These are phyloP conservation scores for Fopius arisanus DNA, from an alignment of 1,140 invertebrate genomes.

Conservation along the genomic window DNA sequence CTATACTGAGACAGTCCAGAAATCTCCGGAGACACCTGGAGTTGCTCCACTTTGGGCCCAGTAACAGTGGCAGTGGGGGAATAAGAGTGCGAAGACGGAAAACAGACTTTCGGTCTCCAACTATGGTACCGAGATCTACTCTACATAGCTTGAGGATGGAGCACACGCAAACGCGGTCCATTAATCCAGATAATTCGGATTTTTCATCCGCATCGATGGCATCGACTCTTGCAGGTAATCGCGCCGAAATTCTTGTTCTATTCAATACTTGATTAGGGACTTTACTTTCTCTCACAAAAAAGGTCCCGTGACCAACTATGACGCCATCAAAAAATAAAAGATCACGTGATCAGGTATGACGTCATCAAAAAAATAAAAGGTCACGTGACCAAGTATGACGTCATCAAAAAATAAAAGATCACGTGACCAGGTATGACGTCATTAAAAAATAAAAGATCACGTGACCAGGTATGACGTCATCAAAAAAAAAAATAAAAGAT, in stretches of 20 bases:
- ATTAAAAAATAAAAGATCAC: too few relatives aligned
- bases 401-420: too few relatives aligned
- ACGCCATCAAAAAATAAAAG: too few relatives aligned
- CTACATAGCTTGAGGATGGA: conserved; percentile 39
- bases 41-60: conserved; percentile 56
- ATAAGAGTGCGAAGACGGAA: conserved; percentile 40
- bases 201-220: conserved; percentile 41
- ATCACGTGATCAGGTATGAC: too few relatives aligned
- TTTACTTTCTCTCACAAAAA: background rate
- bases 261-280: too few relatives aligned
- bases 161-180: conserved; percentile 36
- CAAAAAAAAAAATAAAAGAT: too few relatives aligned
- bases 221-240: conserved; percentile 50
- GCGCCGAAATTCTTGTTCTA: too few relatives aligned
- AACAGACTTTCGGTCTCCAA: conserved; percentile 35
- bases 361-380: too few relatives aligned
- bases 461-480: too few relatives aligned
- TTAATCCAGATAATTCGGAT: conserved; percentile 43
- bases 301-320: background rate
- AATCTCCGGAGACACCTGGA: conserved; percentile 65
- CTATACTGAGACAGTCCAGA: conserved; percentile 58
- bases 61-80: conserved; percentile 44
- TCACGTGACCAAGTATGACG: too few relatives aligned
- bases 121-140: conserved; percentile 36
- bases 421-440: too few relatives aligned